Evolutionary conservation across 2,113 vertebrate species (phyloP).

Genomic region (Salvator merianae): DNA sequence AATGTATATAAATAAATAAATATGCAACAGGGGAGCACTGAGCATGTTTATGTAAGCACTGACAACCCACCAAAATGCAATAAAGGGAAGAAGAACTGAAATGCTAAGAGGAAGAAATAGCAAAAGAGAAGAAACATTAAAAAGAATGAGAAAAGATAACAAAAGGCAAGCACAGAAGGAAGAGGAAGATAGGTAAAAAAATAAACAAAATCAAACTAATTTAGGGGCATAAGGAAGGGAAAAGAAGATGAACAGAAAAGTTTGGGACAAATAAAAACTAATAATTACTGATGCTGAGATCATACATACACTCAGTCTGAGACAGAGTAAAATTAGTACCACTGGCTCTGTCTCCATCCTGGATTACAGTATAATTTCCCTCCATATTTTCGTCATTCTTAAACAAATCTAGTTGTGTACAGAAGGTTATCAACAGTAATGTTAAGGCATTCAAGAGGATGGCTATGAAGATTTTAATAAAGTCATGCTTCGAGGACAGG

Average conservation of each 20-base stretch:
- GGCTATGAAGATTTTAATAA: background rate
- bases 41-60: too few relatives aligned
- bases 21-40: too few relatives aligned
- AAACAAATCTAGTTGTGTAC: too few relatives aligned
- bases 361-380: background rate
- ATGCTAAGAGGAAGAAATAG: background rate
- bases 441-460: too few relatives aligned
- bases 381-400: background rate
- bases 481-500: too few relatives aligned
- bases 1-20: too few relatives aligned
- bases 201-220: background rate
- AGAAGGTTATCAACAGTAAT: too few relatives aligned
- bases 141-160: background rate
- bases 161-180: background rate
- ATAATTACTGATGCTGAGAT: too few relatives aligned
- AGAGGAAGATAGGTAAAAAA: background rate
- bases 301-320: background rate
- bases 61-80: too few relatives aligned
- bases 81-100: too few relatives aligned
- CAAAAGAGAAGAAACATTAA: background rate
- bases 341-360: too few relatives aligned
- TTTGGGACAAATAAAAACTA: background rate
- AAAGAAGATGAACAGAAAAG: background rate
- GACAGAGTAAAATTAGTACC: background rate
- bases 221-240: background rate